These are phyloP conservation scores for Cuculus canorus DNA, from an alignment of 2,797 vertebrate species.

Conservation along the genomic window DNA sequence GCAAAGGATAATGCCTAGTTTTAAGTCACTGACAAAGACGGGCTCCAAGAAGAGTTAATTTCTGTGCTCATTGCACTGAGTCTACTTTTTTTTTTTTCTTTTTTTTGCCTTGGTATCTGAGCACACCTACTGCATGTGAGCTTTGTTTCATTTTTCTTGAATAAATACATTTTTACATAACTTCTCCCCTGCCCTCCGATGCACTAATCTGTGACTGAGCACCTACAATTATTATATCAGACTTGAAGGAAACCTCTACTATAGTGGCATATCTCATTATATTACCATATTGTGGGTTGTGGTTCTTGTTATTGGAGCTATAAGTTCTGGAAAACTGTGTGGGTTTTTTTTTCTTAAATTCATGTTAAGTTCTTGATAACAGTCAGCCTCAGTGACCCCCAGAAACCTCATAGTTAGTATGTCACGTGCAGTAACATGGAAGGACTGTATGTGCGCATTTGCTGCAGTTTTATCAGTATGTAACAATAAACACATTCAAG, in stretches of 20 bases:
- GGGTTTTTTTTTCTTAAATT: background rate
- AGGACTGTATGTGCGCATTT: fast-evolving
- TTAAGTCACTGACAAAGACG: background rate
- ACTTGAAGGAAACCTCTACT: background rate
- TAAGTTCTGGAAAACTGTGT: background rate
- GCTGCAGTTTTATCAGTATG: background rate
- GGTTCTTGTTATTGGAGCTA: background rate
- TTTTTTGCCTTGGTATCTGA: no score
- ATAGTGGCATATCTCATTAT: background rate
- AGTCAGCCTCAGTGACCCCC: background rate
- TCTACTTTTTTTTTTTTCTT: no score
- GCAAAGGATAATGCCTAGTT: background rate
- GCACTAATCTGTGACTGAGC: background rate
- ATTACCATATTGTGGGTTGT: background rate
- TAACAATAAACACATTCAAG: background rate
- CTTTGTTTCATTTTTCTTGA: background rate
- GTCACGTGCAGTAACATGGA: background rate
- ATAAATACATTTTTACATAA: background rate
- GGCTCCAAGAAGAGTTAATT: background rate
- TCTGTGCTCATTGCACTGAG: background rate
- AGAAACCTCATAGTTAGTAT: background rate
- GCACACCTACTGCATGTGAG: fast-evolving
- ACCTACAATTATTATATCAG: background rate
- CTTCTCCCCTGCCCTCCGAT: background rate
- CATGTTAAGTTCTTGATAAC: background rate